Base-by-base conservation (phyloP, 2,113 vertebrate species). In the Chionodraco myersi region DNA sequence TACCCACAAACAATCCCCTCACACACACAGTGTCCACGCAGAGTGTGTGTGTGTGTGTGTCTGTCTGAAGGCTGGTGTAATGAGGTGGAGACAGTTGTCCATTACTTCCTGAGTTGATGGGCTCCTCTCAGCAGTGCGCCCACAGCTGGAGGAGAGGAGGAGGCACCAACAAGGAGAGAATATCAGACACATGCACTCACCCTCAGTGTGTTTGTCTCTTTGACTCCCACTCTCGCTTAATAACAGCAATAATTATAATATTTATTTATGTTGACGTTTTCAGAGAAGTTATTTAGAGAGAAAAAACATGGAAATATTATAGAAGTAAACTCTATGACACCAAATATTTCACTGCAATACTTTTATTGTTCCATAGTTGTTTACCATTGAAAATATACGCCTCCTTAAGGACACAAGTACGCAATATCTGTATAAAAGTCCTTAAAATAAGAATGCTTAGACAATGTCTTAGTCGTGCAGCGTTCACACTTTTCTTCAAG, bases 31-130 rank as follows among this genome's bases (percentile, higher is more conserved):
- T 88, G 82, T 74, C 36, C 36, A 41, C 7, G 36, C 36, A 41
- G 88, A 92, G 90, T 21, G 21, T 21, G 21, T 21, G 21, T 21
- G 21, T 74, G 89, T 77, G 70, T 84, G 80, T 82, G 53, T 57
- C 51, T 48, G 60, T 77, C 63, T 61, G 71, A 88, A 79, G 93
- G 92, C 91, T 91, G 92, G 94, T 77, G 91, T 94, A 95, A 94
- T 94, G 93, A 93, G 92, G 92, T 94, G 92, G 89, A 94, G 91
- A 93, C 80, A 53, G 75, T 87, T 91, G 92, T 94, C 92, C 93
- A 95, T 94, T 94, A 94, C 87, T 90, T 88, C 85, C 84, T 91
- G 86, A 87, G 88, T 77, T 93, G 93, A 94, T 94, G 93, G 91
- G 91, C 89, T 94, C 89, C 83, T 94, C 92, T 56, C 94, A 94